Base-by-base conservation (phyloP, 2,113 vertebrate genomes). In the Leptodactylus fuscus region DNA sequence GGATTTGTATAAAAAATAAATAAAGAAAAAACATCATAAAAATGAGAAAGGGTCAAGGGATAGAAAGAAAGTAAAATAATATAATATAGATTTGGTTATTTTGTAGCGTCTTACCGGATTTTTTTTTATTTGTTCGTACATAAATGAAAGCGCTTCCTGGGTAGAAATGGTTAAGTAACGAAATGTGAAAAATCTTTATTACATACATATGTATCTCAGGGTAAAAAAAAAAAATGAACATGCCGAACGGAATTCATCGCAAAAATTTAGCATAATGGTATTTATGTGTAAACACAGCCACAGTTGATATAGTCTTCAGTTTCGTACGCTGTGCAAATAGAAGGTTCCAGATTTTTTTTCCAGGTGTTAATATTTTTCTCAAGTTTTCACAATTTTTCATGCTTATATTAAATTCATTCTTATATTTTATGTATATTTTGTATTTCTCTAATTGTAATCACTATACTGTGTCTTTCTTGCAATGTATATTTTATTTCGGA, bases 1-100 rank as follows among this genome's bases (percentile, higher is more conserved):
- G 27, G 67, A 70, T 79, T 85, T 70, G 75, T 76, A 15, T 78
- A 41, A 53, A 79, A 46, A 79, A 70, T 51, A n/a, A 70, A 79
- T 24, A 85, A 20, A 69, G 65, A 11, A 69, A n/a, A 69, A 77
- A 53, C 48, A 67, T 79, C 32, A 78, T 78, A 69, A 24, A 85
- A 70, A 70, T 81, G 77, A 80, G 36, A 44, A 62, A 62, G 24
- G 77, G 55, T 80, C 77, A 81, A 24, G 18, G 22, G 62, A 27
- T 27, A 34, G 36, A 62, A 78, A 36, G 38, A 24, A 62, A 62
- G 53, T 24, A 80, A n/a, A 22, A 55, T 62, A 60, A 60, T 44
- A 60, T 22, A 60, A 60, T 41, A 58, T 24, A 44, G 55, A 80
- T 80, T 60, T 41, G 20, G 60, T 80, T 62, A 62, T 44, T 80